Percentiles rank a stretch among this genome's conserved stretches.
Conservation (phyloP, 2,888 invertebrate genomes). For the Sphinx pinastri region DNA sequence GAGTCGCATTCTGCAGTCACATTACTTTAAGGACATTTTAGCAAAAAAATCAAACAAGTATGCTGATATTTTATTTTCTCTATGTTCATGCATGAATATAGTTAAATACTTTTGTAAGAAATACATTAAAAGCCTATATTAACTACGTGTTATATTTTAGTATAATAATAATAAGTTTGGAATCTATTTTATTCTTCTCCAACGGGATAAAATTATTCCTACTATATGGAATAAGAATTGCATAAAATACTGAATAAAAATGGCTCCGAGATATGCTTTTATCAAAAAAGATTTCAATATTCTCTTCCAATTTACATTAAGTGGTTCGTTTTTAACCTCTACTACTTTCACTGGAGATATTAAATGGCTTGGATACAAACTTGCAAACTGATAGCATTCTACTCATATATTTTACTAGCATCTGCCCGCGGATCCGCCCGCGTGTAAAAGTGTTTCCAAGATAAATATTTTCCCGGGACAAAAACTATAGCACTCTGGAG, state of each 20-base stretch:
- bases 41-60: no score
- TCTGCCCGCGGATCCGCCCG: no score
- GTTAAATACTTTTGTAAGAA: no score
- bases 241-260: neutral
- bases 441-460: no score
- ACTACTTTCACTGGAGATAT: neutral
- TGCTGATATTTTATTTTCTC: no score
- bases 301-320: constrained; percentile 5
- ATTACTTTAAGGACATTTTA: no score
- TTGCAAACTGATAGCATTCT: constrained; percentile 33
- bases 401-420: constrained; percentile 45
- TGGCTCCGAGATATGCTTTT: neutral
- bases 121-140: no score
- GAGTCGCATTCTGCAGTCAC: no score
- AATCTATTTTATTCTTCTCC: neutral
- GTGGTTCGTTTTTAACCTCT: neutral
- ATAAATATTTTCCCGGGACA: no score
- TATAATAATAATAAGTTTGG: neutral
- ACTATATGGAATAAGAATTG: neutral
- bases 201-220: neutral
- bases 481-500: no score
- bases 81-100: no score
- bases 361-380: constrained; percentile 18
- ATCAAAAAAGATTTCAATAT: constrained; percentile 3
- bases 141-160: no score